Percentiles rank a stretch among this genome's conserved stretches.
phyloP scores from a whole-genome alignment of 2,888 invertebrate species.

The Drosophila sordidula region DNA sequence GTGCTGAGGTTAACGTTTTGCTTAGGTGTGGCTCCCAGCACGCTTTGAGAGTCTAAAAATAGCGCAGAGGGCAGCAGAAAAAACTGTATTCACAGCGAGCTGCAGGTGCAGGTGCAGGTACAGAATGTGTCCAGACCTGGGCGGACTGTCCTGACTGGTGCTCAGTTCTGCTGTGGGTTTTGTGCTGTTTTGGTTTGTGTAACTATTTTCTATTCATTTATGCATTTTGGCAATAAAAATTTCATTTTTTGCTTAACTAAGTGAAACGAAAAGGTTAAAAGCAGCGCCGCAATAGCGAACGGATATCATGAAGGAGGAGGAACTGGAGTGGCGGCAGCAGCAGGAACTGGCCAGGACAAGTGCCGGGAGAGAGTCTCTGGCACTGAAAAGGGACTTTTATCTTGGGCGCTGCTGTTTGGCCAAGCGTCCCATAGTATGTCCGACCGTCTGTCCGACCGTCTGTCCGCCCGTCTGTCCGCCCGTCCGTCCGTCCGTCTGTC shows the following conservation, averaged over 20 bases:
- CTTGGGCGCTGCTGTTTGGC: conserved; percentile 57
- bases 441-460: conserved; percentile 23
- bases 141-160: conserved; percentile 10
- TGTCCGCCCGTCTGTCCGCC: conserved; percentile 12
- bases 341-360: conserved; percentile 22
- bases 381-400: conserved; percentile 62
- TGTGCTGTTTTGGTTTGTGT: conserved; percentile 52
- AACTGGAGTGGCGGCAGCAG: background rate
- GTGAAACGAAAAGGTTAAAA: conserved; percentile 79
- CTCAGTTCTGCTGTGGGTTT: conserved; percentile 22
- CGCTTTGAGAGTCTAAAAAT: conserved; percentile 27
- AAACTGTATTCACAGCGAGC: conserved; percentile 43
- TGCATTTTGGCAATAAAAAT: conserved; percentile 80
- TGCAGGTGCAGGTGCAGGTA: conserved; percentile 14
- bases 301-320: conserved; percentile 39
- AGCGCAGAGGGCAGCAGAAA: conserved; percentile 47
- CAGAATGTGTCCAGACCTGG: conserved; percentile 4
- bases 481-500: conserved; percentile 12
- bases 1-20: conserved; percentile 58
- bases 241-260: conserved; percentile 79
- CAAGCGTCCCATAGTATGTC: conserved; percentile 25
- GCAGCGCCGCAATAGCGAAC: conserved; percentile 36
- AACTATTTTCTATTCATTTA: conserved; percentile 81
- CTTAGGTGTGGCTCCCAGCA: conserved; percentile 42
- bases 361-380: conserved; percentile 44